Evolutionary conservation across 2,113 vertebrate genomes (phyloP).

Genomic region (Ciconia maguari): DNA sequence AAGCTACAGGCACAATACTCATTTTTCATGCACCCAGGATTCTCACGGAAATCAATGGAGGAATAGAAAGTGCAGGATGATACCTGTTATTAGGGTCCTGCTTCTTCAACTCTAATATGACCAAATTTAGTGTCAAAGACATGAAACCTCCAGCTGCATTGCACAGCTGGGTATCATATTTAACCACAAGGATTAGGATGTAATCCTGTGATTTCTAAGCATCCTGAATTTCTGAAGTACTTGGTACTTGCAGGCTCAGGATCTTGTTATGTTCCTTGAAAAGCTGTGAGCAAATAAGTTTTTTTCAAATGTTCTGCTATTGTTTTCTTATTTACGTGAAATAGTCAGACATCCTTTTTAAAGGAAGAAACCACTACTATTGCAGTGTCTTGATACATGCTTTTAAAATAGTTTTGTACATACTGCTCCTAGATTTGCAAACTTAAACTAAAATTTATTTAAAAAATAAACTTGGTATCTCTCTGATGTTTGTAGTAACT

Average conservation of each 20-base stretch:
- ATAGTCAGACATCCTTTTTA: background rate
- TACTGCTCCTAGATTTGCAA: background rate
- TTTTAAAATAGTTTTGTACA: background rate
- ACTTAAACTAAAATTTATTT: background rate
- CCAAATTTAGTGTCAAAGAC: constrained; percentile 14
- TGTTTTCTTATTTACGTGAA: background rate
- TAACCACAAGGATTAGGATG: constrained; percentile 20
- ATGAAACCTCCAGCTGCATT: background rate
- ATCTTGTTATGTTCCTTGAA: background rate
- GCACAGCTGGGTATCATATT: constrained; percentile 35
- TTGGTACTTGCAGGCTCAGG: background rate
- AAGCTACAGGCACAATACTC: background rate
- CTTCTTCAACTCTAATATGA: background rate
- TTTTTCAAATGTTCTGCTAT: background rate
- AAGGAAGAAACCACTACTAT: background rate
- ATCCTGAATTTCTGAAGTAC: constrained; percentile 29
- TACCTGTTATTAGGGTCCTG: background rate
- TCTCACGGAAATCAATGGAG: background rate
- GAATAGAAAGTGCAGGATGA: background rate
- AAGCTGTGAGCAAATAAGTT: background rate
- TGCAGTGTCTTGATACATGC: background rate
- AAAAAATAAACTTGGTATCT: background rate
- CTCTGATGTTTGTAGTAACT: background rate
- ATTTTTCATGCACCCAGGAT: background rate
- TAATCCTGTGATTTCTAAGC: constrained; percentile 34